Evolutionary conservation across 2,797 vertebrate species (phyloP).

Genomic region (Sebastiscus albofasciatus): DNA sequence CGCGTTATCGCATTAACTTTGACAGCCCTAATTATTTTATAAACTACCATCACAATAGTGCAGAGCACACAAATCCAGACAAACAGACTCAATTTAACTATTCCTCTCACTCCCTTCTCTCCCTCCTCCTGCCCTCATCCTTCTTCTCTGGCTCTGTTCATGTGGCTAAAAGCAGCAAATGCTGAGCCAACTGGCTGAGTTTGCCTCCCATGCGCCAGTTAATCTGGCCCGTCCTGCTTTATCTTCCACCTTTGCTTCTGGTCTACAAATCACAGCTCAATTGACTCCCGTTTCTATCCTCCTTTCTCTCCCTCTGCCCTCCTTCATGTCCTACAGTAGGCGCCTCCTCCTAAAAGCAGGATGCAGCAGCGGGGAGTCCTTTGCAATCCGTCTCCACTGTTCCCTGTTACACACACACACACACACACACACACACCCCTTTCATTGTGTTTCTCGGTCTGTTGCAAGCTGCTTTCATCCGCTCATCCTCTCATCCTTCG

Average conservation of each 20-base stretch:
- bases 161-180: conserved; percentile 53
- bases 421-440: background rate
- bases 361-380: conserved; percentile 50
- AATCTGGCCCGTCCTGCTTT: conserved; percentile 64
- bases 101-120: conserved; percentile 31
- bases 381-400: conserved; percentile 31
- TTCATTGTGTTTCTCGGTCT: conserved; percentile 20
- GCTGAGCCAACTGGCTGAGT: conserved; percentile 47
- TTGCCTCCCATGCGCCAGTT: conserved; percentile 55
- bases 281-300: conserved; percentile 46
- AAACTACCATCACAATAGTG: background rate
- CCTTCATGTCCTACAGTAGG: conserved; percentile 28
- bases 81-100: conserved; percentile 10
- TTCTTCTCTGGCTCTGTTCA: conserved; percentile 37
- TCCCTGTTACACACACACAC: background rate
- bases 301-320: conserved; percentile 12
- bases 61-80: conserved; percentile 1
- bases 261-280: conserved; percentile 71
- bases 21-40: background rate
- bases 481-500: background rate
- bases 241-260: conserved; percentile 71
- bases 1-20: too few relatives aligned
- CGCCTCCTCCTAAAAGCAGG: conserved; percentile 35
- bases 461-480: conserved; percentile 47
- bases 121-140: conserved; percentile 10